Percentiles rank a stretch among this genome's conserved stretches.
phyloP scores from a whole-genome alignment of 2,113 vertebrate genomes.

The Garra rufa region DNA sequence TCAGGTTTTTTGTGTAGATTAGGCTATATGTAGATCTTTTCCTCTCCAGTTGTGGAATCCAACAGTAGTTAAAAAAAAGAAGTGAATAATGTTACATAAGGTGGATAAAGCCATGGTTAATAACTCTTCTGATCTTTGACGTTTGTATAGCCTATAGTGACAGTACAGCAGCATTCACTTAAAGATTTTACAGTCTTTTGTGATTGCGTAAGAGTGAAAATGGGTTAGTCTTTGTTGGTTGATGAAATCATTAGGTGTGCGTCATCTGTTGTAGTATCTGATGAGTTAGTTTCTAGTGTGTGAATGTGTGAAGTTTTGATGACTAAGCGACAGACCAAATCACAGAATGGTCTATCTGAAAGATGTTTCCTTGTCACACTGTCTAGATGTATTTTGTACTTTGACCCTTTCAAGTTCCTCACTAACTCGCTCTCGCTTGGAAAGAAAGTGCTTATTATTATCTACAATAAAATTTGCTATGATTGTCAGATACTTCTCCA shows the following conservation, averaged over 20 bases:
- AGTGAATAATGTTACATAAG: not conserved
- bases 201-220: not conserved
- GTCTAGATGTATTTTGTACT: not conserved
- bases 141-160: not conserved
- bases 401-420: not conserved
- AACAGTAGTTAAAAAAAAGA: not conserved
- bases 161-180: not conserved
- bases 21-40: no score
- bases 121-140: not conserved
- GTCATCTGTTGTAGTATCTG: not conserved
- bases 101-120: not conserved
- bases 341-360: not conserved
- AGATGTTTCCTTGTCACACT: not conserved
- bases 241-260: slow-evolving; percentile 10
- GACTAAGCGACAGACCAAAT: not conserved
- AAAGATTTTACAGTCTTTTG: not conserved
- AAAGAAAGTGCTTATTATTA: not conserved
- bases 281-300: not conserved
- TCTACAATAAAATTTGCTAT: not conserved
- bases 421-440: not conserved
- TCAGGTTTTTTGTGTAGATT: no score
- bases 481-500: not conserved
- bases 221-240: not conserved
- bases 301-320: slow-evolving; percentile 12
- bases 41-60: no score